Percentiles rank a stretch among this genome's conserved stretches.
These are phyloP conservation scores for Fregetta grallaria DNA, from an alignment of 2,113 vertebrate species.

Conservation along the genomic window DNA sequence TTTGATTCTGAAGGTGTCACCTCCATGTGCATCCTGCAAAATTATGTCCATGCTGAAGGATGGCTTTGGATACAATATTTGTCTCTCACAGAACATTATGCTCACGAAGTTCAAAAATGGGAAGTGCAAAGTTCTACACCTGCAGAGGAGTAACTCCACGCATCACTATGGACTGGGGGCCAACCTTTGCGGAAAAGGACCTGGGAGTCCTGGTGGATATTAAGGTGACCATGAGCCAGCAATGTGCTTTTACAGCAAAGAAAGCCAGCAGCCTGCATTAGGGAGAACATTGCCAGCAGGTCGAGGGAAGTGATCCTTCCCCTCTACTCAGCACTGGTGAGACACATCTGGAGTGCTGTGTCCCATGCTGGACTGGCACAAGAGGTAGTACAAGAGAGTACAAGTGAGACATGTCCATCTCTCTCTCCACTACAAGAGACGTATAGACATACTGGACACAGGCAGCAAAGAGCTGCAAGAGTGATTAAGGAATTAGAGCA, in stretches of 20 bases:
- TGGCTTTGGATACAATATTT: background rate
- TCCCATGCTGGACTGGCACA: background rate
- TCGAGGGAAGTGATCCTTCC: background rate
- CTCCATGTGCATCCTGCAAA: background rate
- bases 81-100: background rate
- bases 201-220: background rate
- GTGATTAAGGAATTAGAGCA: background rate
- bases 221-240: background rate
- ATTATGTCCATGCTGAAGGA: background rate
- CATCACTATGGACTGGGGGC: too few relatives aligned
- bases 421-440: background rate
- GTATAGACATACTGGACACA: background rate
- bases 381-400: background rate
- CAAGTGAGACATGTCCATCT: background rate
- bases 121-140: background rate
- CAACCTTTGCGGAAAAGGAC: background rate
- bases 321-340: background rate
- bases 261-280: background rate
- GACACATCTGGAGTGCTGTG: background rate
- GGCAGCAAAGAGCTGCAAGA: background rate
- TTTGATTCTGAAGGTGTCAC: background rate
- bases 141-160: background rate
- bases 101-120: background rate
- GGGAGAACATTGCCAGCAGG: background rate
- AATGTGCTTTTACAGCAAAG: background rate